Evolutionary conservation across 2,113 vertebrate genomes (phyloP).

Genomic region (Phalacrocorax brasilianus): DNA sequence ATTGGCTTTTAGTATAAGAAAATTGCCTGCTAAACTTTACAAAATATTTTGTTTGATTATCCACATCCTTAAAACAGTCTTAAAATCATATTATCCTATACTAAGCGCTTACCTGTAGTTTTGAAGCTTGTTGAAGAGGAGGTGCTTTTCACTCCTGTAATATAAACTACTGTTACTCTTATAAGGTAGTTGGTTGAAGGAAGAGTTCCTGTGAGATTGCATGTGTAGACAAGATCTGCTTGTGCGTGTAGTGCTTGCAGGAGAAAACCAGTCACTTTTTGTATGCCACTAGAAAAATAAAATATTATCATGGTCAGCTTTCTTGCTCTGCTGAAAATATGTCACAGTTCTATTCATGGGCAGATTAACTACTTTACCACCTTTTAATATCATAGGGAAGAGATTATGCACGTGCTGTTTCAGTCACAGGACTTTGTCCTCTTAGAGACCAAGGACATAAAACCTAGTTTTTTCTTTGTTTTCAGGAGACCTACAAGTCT

Average conservation of each 20-base stretch:
- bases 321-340: neutral
- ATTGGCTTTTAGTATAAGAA: neutral
- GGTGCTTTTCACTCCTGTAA: constrained; percentile 58
- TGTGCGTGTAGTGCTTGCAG: neutral
- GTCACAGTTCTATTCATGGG: neutral
- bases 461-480: neutral
- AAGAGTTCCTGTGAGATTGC: constrained; percentile 60
- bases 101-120: constrained; percentile 60
- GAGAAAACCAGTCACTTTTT: constrained; percentile 58
- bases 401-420: neutral
- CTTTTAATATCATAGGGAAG: neutral
- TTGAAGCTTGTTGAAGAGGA: constrained; percentile 69
- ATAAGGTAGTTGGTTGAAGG: constrained; percentile 63
- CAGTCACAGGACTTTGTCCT: neutral
- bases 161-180: constrained; percentile 58
- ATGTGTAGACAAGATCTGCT: constrained; percentile 31
- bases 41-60: neutral
- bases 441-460: neutral
- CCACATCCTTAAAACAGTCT: neutral
- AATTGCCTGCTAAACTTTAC: neutral
- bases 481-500: neutral
- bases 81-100: neutral
- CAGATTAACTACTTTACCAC: neutral
- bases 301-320: neutral
- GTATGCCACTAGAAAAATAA: constrained; percentile 62